A percentile compares a stretch with the other conserved stretches of the same genome.
Conservation (phyloP, 2,888 invertebrate genomes). For the Epiblema foenella region DNA sequence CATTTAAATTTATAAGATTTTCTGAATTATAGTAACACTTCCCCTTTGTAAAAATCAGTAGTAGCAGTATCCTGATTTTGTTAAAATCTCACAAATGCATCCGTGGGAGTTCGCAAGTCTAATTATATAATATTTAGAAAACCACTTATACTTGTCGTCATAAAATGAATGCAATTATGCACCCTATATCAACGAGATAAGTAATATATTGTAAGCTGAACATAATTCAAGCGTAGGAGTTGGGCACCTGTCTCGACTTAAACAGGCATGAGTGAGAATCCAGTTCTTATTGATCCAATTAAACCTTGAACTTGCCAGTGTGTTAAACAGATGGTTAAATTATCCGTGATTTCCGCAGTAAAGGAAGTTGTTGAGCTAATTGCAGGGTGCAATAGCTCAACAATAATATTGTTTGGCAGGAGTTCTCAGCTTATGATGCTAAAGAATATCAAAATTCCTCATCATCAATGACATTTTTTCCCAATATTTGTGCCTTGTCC, state of each 20-base stretch:
- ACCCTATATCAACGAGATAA: neutral
- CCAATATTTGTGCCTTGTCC: too few relatives aligned
- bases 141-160: neutral
- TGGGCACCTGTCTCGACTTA: constrained; percentile 37
- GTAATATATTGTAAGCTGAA: neutral
- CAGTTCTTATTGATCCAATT: constrained; percentile 39
- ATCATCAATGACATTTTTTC: too few relatives aligned
- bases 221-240: constrained; percentile 26
- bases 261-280: constrained; percentile 34
- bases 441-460: neutral
- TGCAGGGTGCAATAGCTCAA: too few relatives aligned
- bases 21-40: neutral
- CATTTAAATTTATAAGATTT: too few relatives aligned
- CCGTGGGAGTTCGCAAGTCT: neutral
- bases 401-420: neutral
- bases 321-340: constrained; percentile 9
- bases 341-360: neutral
- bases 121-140: neutral
- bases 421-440: too few relatives aligned
- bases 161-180: constrained; percentile 1
- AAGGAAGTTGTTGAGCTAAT: neutral
- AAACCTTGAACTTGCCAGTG: constrained; percentile 36
- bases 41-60: constrained; percentile 12
- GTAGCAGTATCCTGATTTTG: constrained; percentile 11
- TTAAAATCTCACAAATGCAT: constrained; percentile 26